Evolutionary conservation across 2,888 invertebrate genomes (phyloP), one percentile per base, ranked within the genome.

Genomic region (Malthinus flaveolus): DNA sequence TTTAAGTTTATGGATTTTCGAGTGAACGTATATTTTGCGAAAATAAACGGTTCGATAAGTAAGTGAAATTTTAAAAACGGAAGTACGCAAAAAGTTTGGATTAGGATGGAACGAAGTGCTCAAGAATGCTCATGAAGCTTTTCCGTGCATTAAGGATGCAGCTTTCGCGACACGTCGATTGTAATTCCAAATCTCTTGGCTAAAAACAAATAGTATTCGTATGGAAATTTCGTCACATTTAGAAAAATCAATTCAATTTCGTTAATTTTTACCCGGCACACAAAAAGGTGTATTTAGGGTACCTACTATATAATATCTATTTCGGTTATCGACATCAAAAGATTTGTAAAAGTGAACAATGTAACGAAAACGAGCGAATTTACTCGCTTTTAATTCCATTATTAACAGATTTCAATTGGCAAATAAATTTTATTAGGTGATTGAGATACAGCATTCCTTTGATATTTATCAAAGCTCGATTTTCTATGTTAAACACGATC

Each of bases 321-420:
- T 23, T 23, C 5, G 23, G 23, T 23, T 23, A n/a, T n/a, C n/a
- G n/a, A n/a, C n/a, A n/a, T n/a, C n/a, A n/a, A n/a, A n/a, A n/a
- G n/a, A n/a, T n/a, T n/a, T n/a, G n/a, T n/a, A 23, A 23, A 23
- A 23, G 2, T 23, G 23, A 23, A 23, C 23, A 23, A 23, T 23
- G 23, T 42, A 42, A 42, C 15, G 12, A 15, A 13, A 42, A 42
- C 12, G 39, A 42, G 13, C 15, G 1, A 23, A 42, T 42, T 42
- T 42, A 42, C 39, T 42, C 15, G 39, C 39, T 23, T 42, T 42
- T 42, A 42, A 42, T 42, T 42, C 39, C 23, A 42, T 42, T 42
- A 42, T 13, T 42, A 15, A 15, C n/a, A 13, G 39, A 42, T 15
- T 42, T 42, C n/a, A 42, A 42, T 42, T 42, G 39, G 39, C 39